Evolutionary conservation across 2,888 invertebrate genomes (phyloP).

Genomic region (Erebia ligea): DNA sequence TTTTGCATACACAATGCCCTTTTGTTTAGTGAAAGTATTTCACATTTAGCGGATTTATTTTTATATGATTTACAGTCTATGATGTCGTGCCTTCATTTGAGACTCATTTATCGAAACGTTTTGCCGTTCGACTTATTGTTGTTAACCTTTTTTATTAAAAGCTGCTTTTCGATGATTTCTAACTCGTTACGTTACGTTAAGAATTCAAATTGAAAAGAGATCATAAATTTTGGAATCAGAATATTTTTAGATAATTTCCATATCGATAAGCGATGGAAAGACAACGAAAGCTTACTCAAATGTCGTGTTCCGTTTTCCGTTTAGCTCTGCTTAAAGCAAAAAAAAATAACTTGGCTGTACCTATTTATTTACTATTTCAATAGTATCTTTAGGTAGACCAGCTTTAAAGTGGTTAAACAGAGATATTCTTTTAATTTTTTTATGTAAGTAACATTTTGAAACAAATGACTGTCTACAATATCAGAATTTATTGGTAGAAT

Average conservation of each 20-base stretch:
- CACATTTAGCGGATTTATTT: slow-evolving; percentile 81
- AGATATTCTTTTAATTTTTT: too few relatives aligned
- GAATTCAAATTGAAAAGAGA: slow-evolving; percentile 7
- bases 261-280: slow-evolving; percentile 5
- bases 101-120: slow-evolving; percentile 19
- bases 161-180: background rate
- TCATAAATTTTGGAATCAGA: slow-evolving; percentile 7
- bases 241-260: slow-evolving; percentile 6
- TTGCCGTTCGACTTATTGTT: slow-evolving; percentile 27
- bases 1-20: slow-evolving; percentile 81
- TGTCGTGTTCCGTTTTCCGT: background rate
- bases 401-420: too few relatives aligned
- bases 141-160: slow-evolving; percentile 9
- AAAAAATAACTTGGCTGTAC: background rate
- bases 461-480: too few relatives aligned
- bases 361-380: background rate
- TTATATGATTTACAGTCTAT: slow-evolving; percentile 76
- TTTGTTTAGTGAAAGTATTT: slow-evolving; percentile 83
- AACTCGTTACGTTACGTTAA: slow-evolving; percentile 1
- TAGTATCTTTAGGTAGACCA: too few relatives aligned
- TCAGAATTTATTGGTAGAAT: too few relatives aligned
- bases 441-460: too few relatives aligned
- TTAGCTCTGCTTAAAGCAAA: background rate
- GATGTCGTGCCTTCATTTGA: slow-evolving; percentile 53
- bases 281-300: slow-evolving; percentile 4